Percentiles rank a stretch among this genome's conserved stretches.
These are phyloP conservation scores for Gavia stellata DNA, from an alignment of 2,113 vertebrate species.

Conservation along the genomic window DNA sequence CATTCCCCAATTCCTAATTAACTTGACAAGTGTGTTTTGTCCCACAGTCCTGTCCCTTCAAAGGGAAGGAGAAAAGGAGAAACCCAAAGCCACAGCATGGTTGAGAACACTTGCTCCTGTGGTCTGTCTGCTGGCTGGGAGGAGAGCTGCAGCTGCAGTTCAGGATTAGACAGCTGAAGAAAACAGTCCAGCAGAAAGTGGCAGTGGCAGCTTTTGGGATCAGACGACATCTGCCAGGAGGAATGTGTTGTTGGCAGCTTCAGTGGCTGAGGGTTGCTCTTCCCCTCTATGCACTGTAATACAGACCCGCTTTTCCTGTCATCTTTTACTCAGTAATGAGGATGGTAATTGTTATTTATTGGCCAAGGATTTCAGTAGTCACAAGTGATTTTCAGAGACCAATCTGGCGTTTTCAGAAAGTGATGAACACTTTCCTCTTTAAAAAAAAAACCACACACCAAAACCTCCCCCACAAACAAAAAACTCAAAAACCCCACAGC, in stretches of 20 bases:
- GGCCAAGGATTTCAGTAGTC: background rate
- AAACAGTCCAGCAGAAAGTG: background rate
- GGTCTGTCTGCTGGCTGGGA: background rate
- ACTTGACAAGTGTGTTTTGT: background rate
- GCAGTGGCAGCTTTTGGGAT: background rate
- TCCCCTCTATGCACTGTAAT: background rate
- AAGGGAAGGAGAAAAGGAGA: slow-evolving; percentile 10
- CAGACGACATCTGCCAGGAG: background rate
- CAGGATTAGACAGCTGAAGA: background rate
- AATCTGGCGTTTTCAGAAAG: background rate
- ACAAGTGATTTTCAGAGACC: background rate
- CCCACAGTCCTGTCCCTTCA: background rate
- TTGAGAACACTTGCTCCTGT: background rate
- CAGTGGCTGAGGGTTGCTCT: background rate
- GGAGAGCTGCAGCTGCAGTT: background rate
- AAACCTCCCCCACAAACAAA: background rate
- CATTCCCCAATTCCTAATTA: background rate
- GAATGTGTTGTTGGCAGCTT: background rate
- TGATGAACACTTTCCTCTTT: background rate
- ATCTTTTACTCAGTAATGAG: background rate
- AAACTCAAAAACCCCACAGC: rapidly evolving
- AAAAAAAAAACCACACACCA: background rate
- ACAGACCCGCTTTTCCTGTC: background rate
- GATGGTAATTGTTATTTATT: background rate
- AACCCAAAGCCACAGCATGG: background rate